Base-by-base conservation (phyloP, 1,140 invertebrate genomes). In the Phymastichus coffea region DNA sequence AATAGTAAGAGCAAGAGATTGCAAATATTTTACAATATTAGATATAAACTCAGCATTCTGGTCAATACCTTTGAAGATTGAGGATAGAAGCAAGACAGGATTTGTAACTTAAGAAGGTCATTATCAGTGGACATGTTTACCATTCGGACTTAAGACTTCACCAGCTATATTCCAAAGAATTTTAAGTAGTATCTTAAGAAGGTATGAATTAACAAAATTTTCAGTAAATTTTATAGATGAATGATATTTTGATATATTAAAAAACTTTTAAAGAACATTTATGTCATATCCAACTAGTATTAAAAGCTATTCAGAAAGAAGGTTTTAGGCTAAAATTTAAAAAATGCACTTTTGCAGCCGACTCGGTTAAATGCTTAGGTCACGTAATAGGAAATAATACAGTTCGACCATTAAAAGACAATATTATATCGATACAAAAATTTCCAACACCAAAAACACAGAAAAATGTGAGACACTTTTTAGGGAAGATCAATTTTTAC, bases 351-450 rank as follows among this genome's bases (percentile, higher is more conserved):
- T n/a, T n/a, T n/a, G n/a, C n/a, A n/a, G n/a, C n/a, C n/a, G n/a
- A n/a, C n/a, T n/a, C n/a, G n/a, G n/a, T n/a, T n/a, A n/a, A n/a
- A n/a, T n/a, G n/a, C n/a, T n/a, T n/a, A n/a, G n/a, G n/a, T n/a
- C n/a, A n/a, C n/a, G n/a, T n/a, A n/a, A n/a, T n/a, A n/a, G n/a
- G n/a, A n/a, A n/a, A n/a, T n/a, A n/a, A n/a, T n/a, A n/a, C n/a
- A n/a, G n/a, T n/a, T n/a, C n/a, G n/a, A n/a, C n/a, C n/a, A n/a
- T n/a, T n/a, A n/a, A n/a, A n/a, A n/a, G n/a, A n/a, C n/a, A n/a
- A n/a, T n/a, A n/a, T n/a, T n/a, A n/a, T n/a, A n/a, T n/a, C 51
- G 51, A 67, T 61, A 10, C 44, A 33, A 53, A 65, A 58, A 3
- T 46, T 56, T 15, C 53, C 53, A 1, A 22, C 4, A 0, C 53